Evolutionary conservation across 1,140 invertebrate genomes (phyloP).

Genomic region (Saxidomus purpurata): DNA sequence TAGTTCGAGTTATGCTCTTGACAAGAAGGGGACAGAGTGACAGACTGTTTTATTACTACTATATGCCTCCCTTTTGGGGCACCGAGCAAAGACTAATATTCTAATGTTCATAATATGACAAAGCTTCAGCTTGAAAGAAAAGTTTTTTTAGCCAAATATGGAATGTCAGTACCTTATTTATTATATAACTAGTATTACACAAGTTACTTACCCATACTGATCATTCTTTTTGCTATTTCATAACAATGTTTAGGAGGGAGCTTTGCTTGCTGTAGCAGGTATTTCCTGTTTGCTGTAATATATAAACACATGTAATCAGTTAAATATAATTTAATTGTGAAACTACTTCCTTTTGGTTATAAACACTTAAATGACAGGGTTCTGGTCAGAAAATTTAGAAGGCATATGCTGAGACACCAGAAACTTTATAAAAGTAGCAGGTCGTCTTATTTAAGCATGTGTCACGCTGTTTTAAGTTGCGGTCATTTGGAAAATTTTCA

Average conservation of each 20-base stretch:
- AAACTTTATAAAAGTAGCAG: constrained; percentile 33
- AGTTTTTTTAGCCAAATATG: constrained; percentile 33
- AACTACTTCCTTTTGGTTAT: constrained; percentile 33
- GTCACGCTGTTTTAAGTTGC: constrained; percentile 27
- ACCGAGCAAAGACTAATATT: too few relatives aligned
- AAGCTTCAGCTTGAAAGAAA: constrained; percentile 32
- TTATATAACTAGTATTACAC: constrained; percentile 34
- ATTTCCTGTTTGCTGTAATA: constrained; percentile 33
- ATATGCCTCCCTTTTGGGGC: too few relatives aligned
- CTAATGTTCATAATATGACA: constrained; percentile 33
- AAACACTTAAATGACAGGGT: constrained; percentile 32
- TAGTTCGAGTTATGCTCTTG: too few relatives aligned
- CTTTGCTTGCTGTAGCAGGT: constrained; percentile 31
- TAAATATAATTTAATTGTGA: constrained; percentile 35
- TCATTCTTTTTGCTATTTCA: constrained; percentile 30
- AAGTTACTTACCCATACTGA: constrained; percentile 29
- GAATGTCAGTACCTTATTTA: too few relatives aligned
- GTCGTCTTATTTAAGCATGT: constrained; percentile 32
- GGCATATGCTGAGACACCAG: constrained; percentile 30
- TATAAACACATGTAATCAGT: constrained; percentile 34
- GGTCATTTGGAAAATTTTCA: constrained; percentile 33
- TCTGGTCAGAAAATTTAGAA: constrained; percentile 4
- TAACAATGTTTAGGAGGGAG: constrained; percentile 31
- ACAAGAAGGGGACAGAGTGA: too few relatives aligned
- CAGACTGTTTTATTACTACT: too few relatives aligned